Base-by-base conservation (phyloP, 1,140 invertebrate species). In the Brachionus plicatilis region DNA sequence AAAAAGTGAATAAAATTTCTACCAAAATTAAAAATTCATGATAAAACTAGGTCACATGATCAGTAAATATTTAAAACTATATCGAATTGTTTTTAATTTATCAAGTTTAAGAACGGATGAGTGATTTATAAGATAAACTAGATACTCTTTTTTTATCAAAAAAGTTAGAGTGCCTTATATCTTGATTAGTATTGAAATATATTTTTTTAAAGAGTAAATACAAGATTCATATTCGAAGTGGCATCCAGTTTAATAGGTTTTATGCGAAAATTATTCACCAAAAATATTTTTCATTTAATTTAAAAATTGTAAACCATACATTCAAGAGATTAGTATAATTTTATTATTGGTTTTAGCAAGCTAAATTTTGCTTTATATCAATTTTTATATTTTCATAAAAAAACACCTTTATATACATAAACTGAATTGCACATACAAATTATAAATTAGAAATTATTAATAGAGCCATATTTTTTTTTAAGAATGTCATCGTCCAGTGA, bases 241-340 rank as follows among this genome's bases (percentile, higher is more conserved):
- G 66, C 66, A 68, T 68, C 66, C 66, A 41, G 27, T 33, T 68
- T 29, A 33, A 68, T 24, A 60, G 53, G 53, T 20, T 60, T 60
- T 60, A 60, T 60, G 53, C 53, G 53, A 8, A 60, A 60, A 60
- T 60, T 60, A 60, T 60, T 60, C 53, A 60, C 53, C 9, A 60
- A 8, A 60, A 20, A 60, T 60, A 60, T 20, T 50, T 50, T 50
- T 53, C 60, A 66, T 66, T 68, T 68, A 68, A 24, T 68, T 68
- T 68, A 68, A 33, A 68, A 68, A n/a, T 68, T 68, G n/a, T 68
- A 68, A 68, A 68, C 27, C 33, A 68, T 68, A 20, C 33, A 68
- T 68, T 68, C 66, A 33, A 68, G 14, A 68, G 66, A 68, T 68
- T 68, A 68, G 66, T 68, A 68, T 68, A 68, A 68, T 72, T 72